These are phyloP conservation scores for Dinocampus coccinellae DNA, from an alignment of 2,888 invertebrate genomes.

Conservation along the genomic window DNA sequence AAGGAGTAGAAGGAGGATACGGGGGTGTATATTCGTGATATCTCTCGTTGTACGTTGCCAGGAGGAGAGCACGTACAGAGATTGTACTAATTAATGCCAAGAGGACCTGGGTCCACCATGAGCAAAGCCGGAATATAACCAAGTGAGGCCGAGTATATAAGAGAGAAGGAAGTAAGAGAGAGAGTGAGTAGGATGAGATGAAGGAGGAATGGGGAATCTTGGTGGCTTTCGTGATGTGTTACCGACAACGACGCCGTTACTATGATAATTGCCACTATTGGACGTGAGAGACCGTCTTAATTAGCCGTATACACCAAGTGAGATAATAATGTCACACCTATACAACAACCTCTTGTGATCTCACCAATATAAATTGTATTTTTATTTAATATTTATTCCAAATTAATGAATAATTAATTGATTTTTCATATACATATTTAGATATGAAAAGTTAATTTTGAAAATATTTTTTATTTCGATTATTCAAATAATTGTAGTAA, in stretches of 20 bases:
- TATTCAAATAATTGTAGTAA: no score
- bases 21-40: conserved; percentile 37
- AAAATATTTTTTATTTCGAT: no score
- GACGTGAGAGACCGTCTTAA: conserved; percentile 59
- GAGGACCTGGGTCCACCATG: conserved; percentile 43
- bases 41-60: conserved; percentile 49
- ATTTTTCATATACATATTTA: not conserved
- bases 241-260: conserved; percentile 57
- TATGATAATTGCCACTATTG: conserved; percentile 59
- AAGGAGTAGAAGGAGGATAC: not conserved
- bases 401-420: not conserved
- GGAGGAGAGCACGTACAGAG: conserved; percentile 58
- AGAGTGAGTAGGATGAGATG: no score
- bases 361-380: not conserved
- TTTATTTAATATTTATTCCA: not conserved
- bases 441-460: no score
- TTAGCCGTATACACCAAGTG: conserved; percentile 44
- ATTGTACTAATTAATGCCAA: conserved; percentile 65
- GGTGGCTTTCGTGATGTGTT: conserved; percentile 53
- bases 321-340: conserved; percentile 25
- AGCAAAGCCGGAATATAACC: not conserved
- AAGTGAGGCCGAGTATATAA: conserved; percentile 17
- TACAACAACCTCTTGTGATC: conserved; percentile 33
- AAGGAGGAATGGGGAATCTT: no score
- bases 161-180: conserved; percentile 16